Evolutionary conservation across 2,888 invertebrate genomes (phyloP), one percentile per base, ranked within the genome.

Genomic region (Halictus ligatus): DNA sequence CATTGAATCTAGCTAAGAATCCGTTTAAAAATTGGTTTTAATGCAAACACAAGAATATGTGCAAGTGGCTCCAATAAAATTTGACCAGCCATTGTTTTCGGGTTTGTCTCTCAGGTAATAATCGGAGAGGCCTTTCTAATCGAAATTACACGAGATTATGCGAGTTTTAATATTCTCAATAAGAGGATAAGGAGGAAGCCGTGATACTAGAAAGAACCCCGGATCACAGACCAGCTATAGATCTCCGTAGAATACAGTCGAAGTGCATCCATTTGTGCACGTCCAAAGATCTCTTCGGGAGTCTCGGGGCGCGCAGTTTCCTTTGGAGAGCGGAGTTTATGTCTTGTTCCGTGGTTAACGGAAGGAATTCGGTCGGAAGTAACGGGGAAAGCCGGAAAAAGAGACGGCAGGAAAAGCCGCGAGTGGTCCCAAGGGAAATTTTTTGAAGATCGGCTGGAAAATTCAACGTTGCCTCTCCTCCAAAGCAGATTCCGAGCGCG

Each of bases 211-310:
- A 29, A 29, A 69, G 10, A 21, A 21, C 21, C 5, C 40, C 35
- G 5, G 40, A 69, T 69, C 40, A 21, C 40, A 71, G 21, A 35
- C 29, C 67, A 35, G 40, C 12, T 71, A 71, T 71, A 71, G 43
- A 43, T 71, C 71, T 71, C 71, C 40, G 71, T 71, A 71, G 43
- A 71, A 21, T 71, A 40, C 69, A 40, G 35, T 69, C 69, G 40
- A 40, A 69, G 69, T 21, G 40, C 40, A 40, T 40, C 74, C 69
- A 83, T 75, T 78, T 83, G 81, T 67, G 71, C 69, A 74, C 54
- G 78, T 78, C 78, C 78, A 86, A 86, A 88, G 88, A 88, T 76
- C 69, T 85, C 77, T 67, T 35, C 25, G 15, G 6, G 35, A 18
- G 48, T 43, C 43, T 43, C 48, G 54, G 72, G 21, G 4, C 29